Base-by-base conservation (phyloP, 92 coral and sea anemone genomes). In the Micromussa lordhowensis region DNA sequence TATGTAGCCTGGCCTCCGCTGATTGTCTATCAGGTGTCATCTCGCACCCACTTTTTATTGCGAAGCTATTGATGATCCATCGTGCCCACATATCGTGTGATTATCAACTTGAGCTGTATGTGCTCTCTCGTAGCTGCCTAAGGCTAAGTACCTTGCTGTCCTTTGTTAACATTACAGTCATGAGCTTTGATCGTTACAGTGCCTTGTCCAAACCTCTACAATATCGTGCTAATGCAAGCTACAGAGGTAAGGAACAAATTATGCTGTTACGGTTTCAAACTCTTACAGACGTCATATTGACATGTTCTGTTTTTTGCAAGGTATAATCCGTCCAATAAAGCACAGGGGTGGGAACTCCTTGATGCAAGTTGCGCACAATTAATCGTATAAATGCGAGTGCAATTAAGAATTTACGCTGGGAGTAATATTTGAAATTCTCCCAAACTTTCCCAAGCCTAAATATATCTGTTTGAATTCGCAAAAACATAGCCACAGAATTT, bases 1-100 rank as follows among this genome's bases (percentile, higher is more conserved):
- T 78, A 2, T 78, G 82, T 53, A 53, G 82, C 82, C 68, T 78
- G 63, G 82, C 68, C 49, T 26, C 30, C n/a, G 1, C 68, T 48
- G 82, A 78, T 28, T 78, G 68, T 30, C 44, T 78, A 0, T 5
- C 68, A 16, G 68, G 82, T 3, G 22, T 53, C 35, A 54, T 22
- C 32, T 2, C 82, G 32, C 82, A 78, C 16, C 82, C 82, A 1
- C 31, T 78, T 8, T 54, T 51, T 51, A 7, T 54, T 13, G 36
- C 14, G 13, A 51, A 68, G 68, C 68, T 68, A 0, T 51, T 78
- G 11, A 66, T 66, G 71, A 26, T 66, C 29, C 71, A 66, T 26
- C 71, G 71, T 2, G 71, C 71, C 34, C 71, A 28, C 31, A 66
- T 66, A 66, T 66, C 71, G 34, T 66, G 71, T 26, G 71, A 66